These are phyloP conservation scores for Edolisoma coerulescens DNA, from an alignment of 2,113 vertebrate species.

Conservation along the genomic window DNA sequence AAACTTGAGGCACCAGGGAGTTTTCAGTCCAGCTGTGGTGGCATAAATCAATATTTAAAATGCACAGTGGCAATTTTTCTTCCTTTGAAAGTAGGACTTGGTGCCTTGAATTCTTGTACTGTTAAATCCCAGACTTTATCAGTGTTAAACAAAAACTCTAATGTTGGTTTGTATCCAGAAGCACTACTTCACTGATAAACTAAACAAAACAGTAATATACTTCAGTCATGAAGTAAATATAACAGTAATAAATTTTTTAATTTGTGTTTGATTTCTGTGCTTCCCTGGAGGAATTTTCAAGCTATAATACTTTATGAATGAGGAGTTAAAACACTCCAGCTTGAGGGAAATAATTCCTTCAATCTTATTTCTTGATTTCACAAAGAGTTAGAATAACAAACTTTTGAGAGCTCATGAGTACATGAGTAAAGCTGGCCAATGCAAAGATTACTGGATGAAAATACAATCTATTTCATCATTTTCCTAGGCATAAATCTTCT, in stretches of 20 bases:
- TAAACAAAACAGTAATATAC: background rate
- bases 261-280: background rate
- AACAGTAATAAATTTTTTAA: slow-evolving; percentile 20
- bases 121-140: slow-evolving; percentile 27
- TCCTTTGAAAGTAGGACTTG: slow-evolving; percentile 2
- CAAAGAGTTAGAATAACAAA: background rate
- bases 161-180: background rate
- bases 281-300: slow-evolving; percentile 9
- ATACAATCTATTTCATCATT: background rate
- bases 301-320: background rate
- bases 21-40: slow-evolving; percentile 19
- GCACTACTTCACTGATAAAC: background rate
- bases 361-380: background rate
- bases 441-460: background rate
- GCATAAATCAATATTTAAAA: slow-evolving; percentile 69
- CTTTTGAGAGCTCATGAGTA: background rate
- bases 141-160: background rate
- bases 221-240: background rate
- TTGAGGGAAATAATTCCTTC: background rate
- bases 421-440: background rate
- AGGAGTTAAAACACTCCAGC: background rate
- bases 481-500: background rate
- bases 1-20: slow-evolving; percentile 23
- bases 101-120: slow-evolving; percentile 28
- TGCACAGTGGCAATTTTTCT: background rate